Evolutionary conservation across 1,140 invertebrate genomes (phyloP), one percentile per base, ranked within the genome.

Genomic region (Drosophila sproati): DNA sequence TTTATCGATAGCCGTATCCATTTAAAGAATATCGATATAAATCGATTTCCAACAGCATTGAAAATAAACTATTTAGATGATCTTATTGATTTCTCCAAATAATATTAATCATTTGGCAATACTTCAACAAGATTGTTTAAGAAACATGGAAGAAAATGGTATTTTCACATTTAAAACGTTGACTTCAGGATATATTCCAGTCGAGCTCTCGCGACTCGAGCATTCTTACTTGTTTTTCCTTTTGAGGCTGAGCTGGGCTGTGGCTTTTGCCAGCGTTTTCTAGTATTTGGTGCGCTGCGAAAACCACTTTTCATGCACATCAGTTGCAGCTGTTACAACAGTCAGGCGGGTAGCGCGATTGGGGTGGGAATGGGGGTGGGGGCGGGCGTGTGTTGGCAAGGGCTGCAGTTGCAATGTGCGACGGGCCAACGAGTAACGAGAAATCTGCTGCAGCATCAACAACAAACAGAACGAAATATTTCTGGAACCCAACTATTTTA

Each of bases 291-390:
- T 73, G 77, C 73, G 73, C 79, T 77, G 56, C 64, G 71, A 75
- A 89, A 89, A 89, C 78, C 85, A 89, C 85, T 89, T 89, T 89
- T 89, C 85, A 89, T 85, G 85, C 86, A 82, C 86, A 87, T 89
- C 85, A 89, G 60, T 78, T 90, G 85, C 86, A 89, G 85, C 85
- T 89, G 85, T 90, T 89, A 77, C 86, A 78, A 78, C 63, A 82
- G 68, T 70, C 79, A 79, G 76, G 55, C 57, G 80, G 57, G 75
- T 57, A 55, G n/a, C n/a, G 39, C 4, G 39, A 3, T 45, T 59
- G 55, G 35, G 50, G 7, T 5, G 20, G 20, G 20, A 20, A 20
- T 20, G 57, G 75, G 62, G 51, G n/a, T 43, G 39, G 39, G 39
- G 10, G 52, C 57, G 55, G 31, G 56, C 45, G 7, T 5, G 29